These are phyloP conservation scores for Oscheius sp. DNA, from an alignment of 1,140 invertebrate genomes.

Conservation along the genomic window DNA sequence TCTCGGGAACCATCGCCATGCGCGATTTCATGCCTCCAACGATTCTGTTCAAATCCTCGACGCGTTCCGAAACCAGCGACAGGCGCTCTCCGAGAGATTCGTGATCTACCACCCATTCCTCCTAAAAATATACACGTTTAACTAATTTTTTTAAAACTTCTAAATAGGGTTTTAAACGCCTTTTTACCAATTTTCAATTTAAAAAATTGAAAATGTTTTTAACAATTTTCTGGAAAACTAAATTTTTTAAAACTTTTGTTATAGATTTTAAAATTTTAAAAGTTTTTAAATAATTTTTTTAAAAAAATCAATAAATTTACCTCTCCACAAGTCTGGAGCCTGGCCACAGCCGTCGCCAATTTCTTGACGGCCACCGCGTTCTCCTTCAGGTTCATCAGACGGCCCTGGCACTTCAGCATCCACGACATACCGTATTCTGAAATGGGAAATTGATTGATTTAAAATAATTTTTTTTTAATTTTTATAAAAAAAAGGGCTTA, in stretches of 20 bases:
- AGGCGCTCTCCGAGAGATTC: neutral
- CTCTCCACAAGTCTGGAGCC: neutral
- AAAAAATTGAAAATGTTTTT: neutral
- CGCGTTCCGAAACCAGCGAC: neutral
- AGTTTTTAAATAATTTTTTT: neutral
- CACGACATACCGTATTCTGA: conserved; percentile 25
- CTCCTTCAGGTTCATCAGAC: neutral
- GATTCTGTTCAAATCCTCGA: neutral
- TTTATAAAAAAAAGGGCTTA: too few relatives aligned
- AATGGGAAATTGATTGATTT: too few relatives aligned
- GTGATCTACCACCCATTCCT: conserved; percentile 6
- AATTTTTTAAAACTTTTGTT: too few relatives aligned
- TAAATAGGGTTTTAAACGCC: neutral
- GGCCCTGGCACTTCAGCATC: neutral
- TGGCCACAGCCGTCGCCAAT: neutral
- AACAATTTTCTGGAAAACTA: neutral
- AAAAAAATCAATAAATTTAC: neutral
- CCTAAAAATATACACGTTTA: neutral
- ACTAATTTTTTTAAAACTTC: neutral
- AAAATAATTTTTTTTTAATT: too few relatives aligned
- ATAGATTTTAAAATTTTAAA: neutral
- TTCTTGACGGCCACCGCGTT: neutral
- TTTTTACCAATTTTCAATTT: too few relatives aligned
- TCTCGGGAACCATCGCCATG: neutral
- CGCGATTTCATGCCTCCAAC: neutral